These are phyloP conservation scores for Griposia aprilina DNA, from an alignment of 2,888 invertebrate genomes.

Conservation along the genomic window DNA sequence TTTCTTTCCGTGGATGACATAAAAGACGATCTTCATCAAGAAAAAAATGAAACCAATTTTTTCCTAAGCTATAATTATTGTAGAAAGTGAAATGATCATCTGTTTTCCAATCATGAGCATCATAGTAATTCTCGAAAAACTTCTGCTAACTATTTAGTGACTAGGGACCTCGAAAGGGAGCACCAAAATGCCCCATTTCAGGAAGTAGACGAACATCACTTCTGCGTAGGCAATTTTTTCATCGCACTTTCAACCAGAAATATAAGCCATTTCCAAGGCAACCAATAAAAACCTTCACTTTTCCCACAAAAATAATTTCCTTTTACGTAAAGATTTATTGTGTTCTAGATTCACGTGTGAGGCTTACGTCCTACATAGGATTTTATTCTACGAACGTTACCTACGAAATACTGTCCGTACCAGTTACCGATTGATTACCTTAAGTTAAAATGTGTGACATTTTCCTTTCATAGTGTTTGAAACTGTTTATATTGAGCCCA, in stretches of 20 bases:
- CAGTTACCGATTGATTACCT: constrained; percentile 39
- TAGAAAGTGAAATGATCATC: background rate
- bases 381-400: background rate
- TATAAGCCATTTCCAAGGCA: background rate
- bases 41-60: background rate
- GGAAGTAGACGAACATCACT: background rate
- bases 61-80: background rate
- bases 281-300: constrained; percentile 2
- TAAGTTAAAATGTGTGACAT: constrained; percentile 5
- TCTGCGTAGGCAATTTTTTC: background rate
- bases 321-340: constrained; percentile 38
- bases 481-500: background rate
- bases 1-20: background rate
- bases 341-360: constrained; percentile 24
- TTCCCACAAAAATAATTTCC: constrained; percentile 11
- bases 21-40: background rate
- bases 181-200: background rate
- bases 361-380: constrained; percentile 10
- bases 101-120: background rate
- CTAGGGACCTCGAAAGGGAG: background rate
- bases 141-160: background rate
- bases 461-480: constrained; percentile 6
- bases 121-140: background rate
- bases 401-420: constrained; percentile 19
- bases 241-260: background rate